Evolutionary conservation across 2,113 vertebrate species (phyloP).

Genomic region (Psettodes erumei): DNA sequence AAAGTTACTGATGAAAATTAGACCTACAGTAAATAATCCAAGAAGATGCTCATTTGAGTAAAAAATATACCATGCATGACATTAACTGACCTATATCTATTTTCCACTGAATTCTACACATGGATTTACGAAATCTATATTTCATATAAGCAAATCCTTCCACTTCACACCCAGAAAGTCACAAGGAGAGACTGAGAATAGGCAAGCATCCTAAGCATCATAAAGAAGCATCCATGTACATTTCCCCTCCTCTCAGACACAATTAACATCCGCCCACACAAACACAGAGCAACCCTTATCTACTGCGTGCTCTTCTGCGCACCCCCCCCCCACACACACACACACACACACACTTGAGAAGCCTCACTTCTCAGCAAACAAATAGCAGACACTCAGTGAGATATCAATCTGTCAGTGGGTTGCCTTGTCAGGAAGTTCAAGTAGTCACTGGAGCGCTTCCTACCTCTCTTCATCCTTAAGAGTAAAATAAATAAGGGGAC

Average conservation of each 20-base stretch:
- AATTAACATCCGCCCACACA: constrained; percentile 36
- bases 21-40: background rate
- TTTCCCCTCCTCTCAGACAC: constrained; percentile 44
- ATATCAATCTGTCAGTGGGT: constrained; percentile 87
- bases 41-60: background rate
- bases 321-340: constrained; percentile 41
- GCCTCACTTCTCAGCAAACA: constrained; percentile 74
- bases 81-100: background rate
- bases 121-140: constrained; percentile 19
- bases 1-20: background rate
- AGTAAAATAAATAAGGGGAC: constrained; percentile 80
- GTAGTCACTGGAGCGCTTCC: constrained; percentile 79
- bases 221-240: constrained; percentile 24
- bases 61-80: background rate
- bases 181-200: background rate
- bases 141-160: background rate
- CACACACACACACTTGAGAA: constrained; percentile 24
- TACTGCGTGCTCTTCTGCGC: constrained; percentile 31
- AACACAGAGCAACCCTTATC: constrained; percentile 60
- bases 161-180: constrained; percentile 10
- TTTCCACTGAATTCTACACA: background rate
- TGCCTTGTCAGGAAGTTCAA: constrained; percentile 86
- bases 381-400: constrained; percentile 84
- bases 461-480: constrained; percentile 85
- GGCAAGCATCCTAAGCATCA: constrained; percentile 29